Conservation (phyloP, 1,140 invertebrate genomes). For the Prorops nasuta region DNA sequence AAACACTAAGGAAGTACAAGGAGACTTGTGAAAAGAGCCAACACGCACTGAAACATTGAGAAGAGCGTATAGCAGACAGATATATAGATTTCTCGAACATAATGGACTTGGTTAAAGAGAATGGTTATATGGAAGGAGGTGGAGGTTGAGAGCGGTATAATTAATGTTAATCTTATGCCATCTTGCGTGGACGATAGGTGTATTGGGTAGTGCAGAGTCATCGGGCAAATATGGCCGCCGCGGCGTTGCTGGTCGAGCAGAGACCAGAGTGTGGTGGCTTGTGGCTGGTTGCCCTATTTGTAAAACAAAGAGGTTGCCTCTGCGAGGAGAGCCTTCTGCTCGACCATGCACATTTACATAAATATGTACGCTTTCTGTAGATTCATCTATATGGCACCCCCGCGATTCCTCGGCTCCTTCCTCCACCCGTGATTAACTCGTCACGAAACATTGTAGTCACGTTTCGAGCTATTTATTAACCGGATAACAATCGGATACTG, state of each 20-base stretch:
- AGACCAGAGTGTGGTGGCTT: conserved; percentile 15
- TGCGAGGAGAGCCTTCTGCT: too few species aligned
- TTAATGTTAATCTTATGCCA: conserved; percentile 29
- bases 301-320: conserved; percentile 31
- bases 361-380: conserved; percentile 43
- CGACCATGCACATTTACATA: conserved; percentile 42
- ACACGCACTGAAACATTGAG: too few species aligned
- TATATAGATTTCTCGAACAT: too few species aligned
- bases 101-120: too few species aligned
- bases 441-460: conserved; percentile 52
- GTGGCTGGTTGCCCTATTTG: conserved; percentile 28
- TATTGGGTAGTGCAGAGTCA: conserved; percentile 30
- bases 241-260: conserved; percentile 1
- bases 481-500: conserved; percentile 24
- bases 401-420: conserved; percentile 23
- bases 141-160: too few species aligned
- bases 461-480: conserved; percentile 49
- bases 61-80: too few species aligned
- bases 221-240: conserved; percentile 33
- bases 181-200: background rate
- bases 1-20: too few species aligned
- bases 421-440: conserved; percentile 48
- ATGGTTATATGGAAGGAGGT: too few species aligned
- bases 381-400: conserved; percentile 33
- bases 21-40: too few species aligned